phyloP scores from a whole-genome alignment of 2,113 vertebrate species.

The Vicugna pacos region DNA sequence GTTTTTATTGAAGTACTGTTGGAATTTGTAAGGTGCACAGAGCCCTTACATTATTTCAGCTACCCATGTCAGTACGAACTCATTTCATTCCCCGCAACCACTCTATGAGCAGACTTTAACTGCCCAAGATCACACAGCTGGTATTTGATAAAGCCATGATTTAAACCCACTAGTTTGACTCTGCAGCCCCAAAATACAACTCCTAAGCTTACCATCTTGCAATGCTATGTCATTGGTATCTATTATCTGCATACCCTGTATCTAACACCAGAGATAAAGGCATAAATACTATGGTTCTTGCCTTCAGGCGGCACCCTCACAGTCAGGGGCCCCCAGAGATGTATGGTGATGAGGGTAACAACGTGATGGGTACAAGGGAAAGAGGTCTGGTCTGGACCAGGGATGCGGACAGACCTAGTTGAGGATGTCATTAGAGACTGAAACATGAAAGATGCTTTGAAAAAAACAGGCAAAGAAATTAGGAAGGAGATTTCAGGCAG shows the following conservation, averaged over 20 bases:
- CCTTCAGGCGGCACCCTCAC: neutral
- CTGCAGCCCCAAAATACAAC: neutral
- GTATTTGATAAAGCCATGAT: neutral
- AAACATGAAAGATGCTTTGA: slow-evolving; percentile 49
- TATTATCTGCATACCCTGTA: neutral
- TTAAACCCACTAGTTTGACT: neutral
- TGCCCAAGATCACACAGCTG: neutral
- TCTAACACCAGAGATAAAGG: neutral
- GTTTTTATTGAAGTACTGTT: neutral
- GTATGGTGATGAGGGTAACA: neutral
- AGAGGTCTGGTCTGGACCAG: neutral
- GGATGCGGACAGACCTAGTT: neutral
- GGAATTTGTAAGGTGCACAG: neutral
- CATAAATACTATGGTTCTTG: neutral
- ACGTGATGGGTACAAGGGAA: neutral
- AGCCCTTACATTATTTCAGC: neutral
- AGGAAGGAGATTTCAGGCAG: slow-evolving; percentile 12
- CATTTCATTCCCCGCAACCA: neutral
- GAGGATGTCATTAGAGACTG: neutral
- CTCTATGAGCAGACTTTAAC: neutral
- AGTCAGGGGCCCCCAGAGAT: neutral
- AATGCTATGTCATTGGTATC: neutral
- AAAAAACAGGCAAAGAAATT: slow-evolving; percentile 43
- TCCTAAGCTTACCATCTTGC: neutral
- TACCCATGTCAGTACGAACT: neutral